Conservation (phyloP, 2,797 vertebrate genomes). For the Onychomys torridus region DNA sequence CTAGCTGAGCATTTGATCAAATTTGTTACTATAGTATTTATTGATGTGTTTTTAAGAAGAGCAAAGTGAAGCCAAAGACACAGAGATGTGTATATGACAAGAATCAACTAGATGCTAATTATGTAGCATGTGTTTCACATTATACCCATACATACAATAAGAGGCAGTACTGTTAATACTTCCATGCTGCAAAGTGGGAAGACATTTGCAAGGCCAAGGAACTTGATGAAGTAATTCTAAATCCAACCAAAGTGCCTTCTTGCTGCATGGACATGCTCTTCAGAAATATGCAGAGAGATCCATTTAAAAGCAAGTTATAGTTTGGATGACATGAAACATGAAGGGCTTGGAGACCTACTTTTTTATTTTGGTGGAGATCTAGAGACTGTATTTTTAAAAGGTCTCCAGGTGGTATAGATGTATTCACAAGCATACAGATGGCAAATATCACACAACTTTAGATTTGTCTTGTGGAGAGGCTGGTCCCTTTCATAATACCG, state of each 20-base stretch:
- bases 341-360: background rate
- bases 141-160: background rate
- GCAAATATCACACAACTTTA: background rate
- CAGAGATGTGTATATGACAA: background rate
- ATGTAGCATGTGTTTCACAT: background rate
- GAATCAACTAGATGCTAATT: background rate
- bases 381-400: conserved; percentile 55
- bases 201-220: background rate
- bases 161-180: background rate
- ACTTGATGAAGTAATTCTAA: background rate
- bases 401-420: background rate
- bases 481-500: background rate
- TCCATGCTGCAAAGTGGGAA: background rate
- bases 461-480: background rate
- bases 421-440: background rate
- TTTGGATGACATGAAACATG: background rate
- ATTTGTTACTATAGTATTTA: too few relatives aligned
- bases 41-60: background rate
- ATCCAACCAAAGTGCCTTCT: background rate
- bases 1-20: background rate
- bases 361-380: background rate
- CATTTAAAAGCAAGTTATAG: conserved; percentile 29
- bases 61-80: background rate
- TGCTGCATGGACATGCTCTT: background rate
- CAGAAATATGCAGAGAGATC: conserved; percentile 24